phyloP scores from a whole-genome alignment of 1,140 invertebrate genomes.

The Neuroterus valhalla region DNA sequence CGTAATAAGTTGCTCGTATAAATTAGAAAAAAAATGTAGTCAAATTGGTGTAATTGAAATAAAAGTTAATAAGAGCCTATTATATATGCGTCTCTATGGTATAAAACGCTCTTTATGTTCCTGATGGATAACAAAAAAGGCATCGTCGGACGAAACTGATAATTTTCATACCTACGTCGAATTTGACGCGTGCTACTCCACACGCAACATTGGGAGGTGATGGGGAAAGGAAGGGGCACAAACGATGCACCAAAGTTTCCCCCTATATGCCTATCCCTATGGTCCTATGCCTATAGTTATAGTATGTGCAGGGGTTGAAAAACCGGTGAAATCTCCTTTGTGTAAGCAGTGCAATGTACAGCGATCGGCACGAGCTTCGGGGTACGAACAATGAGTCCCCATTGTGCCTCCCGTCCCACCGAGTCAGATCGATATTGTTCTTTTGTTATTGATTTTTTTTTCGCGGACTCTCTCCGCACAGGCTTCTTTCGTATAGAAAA shows the following conservation, averaged over 20 bases:
- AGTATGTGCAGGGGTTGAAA: constrained; percentile 36
- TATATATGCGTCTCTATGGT: not conserved
- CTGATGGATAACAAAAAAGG: constrained; percentile 4
- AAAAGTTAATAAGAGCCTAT: too few relatives aligned
- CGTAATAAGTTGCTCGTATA: too few relatives aligned
- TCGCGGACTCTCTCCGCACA: constrained; percentile 34
- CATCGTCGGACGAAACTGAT: constrained; percentile 44
- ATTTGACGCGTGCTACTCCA: constrained; percentile 45
- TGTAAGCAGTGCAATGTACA: constrained; percentile 35
- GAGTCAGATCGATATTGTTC: constrained; percentile 61
- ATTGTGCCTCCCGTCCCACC: constrained; percentile 44
- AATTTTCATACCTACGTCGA: constrained; percentile 56
- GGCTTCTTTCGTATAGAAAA: constrained; percentile 57
- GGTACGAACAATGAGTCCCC: constrained; percentile 50
- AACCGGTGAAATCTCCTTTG: constrained; percentile 43
- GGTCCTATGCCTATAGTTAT: too few relatives aligned
- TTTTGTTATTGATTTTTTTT: constrained; percentile 62
- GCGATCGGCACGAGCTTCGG: constrained; percentile 41
- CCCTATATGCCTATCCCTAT: too few relatives aligned
- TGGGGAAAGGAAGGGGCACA: constrained; percentile 33
- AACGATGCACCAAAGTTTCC: constrained; percentile 52
- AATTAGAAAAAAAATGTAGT: too few relatives aligned
- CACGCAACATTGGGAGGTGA: constrained; percentile 32
- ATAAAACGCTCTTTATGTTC: not conserved
- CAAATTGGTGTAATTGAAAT: too few relatives aligned